These are phyloP conservation scores for Volucella bombylans DNA, from an alignment of 2,888 invertebrate species.

Conservation along the genomic window DNA sequence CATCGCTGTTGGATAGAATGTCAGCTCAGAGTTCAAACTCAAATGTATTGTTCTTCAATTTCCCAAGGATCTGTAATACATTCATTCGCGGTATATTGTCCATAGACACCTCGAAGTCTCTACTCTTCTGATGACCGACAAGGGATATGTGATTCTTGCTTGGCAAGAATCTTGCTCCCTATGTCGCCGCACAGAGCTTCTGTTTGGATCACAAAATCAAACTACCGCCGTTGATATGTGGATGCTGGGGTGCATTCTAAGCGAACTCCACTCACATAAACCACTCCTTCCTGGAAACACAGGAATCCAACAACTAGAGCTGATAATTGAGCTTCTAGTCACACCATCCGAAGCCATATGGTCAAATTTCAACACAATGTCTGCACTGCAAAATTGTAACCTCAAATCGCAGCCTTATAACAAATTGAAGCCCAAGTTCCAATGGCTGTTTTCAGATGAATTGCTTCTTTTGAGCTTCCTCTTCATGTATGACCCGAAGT, in stretches of 20 bases:
- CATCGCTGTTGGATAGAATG: constrained; percentile 97
- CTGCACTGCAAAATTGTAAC: constrained; percentile 94
- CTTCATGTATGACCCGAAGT: constrained; percentile 98
- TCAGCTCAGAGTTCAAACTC: too few relatives aligned
- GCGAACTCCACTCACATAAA: constrained; percentile 94
- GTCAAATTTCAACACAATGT: constrained; percentile 94
- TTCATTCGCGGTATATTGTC: constrained; percentile 96
- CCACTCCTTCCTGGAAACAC: constrained; percentile 95
- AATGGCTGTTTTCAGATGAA: constrained; percentile 95
- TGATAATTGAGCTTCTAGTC: constrained; percentile 96
- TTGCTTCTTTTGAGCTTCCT: constrained; percentile 94
- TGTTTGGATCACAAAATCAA: constrained; percentile 94
- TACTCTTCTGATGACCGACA: constrained; percentile 97
- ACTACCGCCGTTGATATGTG: constrained; percentile 99
- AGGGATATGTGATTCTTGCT: constrained; percentile 97
- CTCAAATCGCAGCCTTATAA: constrained; percentile 96
- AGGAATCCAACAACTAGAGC: constrained; percentile 95
- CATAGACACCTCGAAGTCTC: constrained; percentile 98
- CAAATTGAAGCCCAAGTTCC: constrained; percentile 95
- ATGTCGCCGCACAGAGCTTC: constrained; percentile 98
- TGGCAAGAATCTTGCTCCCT: constrained; percentile 93
- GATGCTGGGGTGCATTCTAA: constrained; percentile 95
- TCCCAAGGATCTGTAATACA: constrained; percentile 94
- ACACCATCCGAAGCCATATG: constrained; percentile 96
- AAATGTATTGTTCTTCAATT: too few relatives aligned